Evolutionary conservation across 1,140 invertebrate species (phyloP), one percentile per base, ranked within the genome.

Genomic region (Cotesia typhae): DNA sequence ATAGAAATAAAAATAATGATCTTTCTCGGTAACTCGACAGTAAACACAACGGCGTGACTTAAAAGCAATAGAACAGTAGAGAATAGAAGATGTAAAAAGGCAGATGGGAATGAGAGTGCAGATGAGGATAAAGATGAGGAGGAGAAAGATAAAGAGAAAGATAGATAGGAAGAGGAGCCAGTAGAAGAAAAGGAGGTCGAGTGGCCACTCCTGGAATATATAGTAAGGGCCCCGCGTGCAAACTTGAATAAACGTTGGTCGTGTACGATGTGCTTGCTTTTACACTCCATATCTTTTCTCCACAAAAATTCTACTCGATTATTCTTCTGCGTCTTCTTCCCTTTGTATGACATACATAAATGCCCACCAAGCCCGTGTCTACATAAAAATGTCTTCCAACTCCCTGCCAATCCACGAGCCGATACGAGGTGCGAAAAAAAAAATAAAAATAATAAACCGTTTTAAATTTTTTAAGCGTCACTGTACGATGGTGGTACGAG

Each of bases 131-230:
- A 52, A 7, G 38, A 28, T 6, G 41, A 67, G 41, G 20, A 52
- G 52, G 20, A 67, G 41, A 20, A 17, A n/a, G 28, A n/a, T 4
- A 9, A 41, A 52, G 66, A 67, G 6, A 6, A 59, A 14, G 28
- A 61, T 52, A 70, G 35, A 51, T n/a, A 70, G 59, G 68, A 71
- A 55, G 66, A 68, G 35, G 41, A 55, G 12, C 14, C 61, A 71
- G 47, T 47, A 47, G 41, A 52, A 41, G 71, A 52, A 73, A 75
- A 72, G 57, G 74, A 70, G 74, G 74, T 75, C 74, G 68, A 75
- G 74, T 72, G 71, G 74, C 53, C 74, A 75, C 74, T 75, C 64
- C 68, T 73, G 74, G 55, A 36, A 47, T 47, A 47, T 7, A 47
- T 17, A 69, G 70, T 53, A 65, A 63, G 36, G 61, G 55, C 59